These are phyloP conservation scores for Paralinhomoeus sp. DNA, from an alignment of 2,888 invertebrate genomes.

Conservation along the genomic window DNA sequence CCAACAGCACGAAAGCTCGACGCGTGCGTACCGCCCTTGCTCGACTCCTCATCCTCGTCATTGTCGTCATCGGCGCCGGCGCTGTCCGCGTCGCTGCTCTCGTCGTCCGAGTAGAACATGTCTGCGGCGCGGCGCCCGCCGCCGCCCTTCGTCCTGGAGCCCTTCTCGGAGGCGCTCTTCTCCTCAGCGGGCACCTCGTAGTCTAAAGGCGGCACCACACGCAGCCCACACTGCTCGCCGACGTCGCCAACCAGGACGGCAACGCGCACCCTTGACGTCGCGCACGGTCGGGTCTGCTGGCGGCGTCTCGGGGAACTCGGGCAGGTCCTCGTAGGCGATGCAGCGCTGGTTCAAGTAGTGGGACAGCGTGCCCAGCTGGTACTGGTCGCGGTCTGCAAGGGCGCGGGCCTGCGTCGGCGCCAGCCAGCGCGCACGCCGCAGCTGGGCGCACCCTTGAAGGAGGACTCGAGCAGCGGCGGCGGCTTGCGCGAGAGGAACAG, in stretches of 20 bases:
- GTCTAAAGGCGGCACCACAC: no score
- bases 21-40: no score
- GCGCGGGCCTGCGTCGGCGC: no score
- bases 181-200: no score
- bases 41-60: slow-evolving; percentile 27
- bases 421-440: no score
- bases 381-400: slow-evolving; percentile 49
- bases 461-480: slow-evolving; percentile 62
- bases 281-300: slow-evolving; percentile 39
- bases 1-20: no score
- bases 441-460: slow-evolving; percentile 26
- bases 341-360: slow-evolving; percentile 71
- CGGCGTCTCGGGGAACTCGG: slow-evolving; percentile 50
- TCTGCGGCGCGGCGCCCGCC: background rate
- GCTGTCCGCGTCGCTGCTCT: no score
- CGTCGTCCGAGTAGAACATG: slow-evolving; percentile 11
- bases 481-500: slow-evolving; percentile 80
- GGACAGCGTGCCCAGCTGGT: slow-evolving; percentile 76
- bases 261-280: no score
- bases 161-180: slow-evolving; percentile 9
- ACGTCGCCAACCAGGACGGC: no score
- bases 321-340: slow-evolving; percentile 64
- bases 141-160: no score
- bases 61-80: slow-evolving; percentile 11
- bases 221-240: no score